These are phyloP conservation scores for Andrena chrysosceles DNA, from an alignment of 2,888 invertebrate genomes.

Conservation along the genomic window DNA sequence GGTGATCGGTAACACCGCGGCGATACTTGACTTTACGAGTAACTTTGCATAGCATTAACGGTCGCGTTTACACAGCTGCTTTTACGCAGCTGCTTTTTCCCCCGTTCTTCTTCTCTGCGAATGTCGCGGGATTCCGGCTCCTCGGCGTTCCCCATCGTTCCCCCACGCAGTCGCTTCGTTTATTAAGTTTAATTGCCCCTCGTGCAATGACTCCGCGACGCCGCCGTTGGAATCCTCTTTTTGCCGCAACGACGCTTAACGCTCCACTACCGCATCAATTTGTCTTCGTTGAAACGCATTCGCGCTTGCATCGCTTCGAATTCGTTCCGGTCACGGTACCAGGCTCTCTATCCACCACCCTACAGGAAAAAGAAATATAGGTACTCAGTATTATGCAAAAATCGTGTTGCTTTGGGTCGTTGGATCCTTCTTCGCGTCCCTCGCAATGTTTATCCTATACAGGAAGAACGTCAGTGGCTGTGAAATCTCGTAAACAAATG, in stretches of 20 bases:
- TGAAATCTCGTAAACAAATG: no score
- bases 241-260: not conserved
- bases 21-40: slow-evolving; percentile 58
- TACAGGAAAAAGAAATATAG: not conserved
- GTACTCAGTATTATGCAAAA: no score
- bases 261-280: not conserved
- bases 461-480: no score
- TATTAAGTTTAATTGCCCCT: slow-evolving; percentile 49
- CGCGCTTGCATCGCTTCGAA: not conserved
- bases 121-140: not conserved
- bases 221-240: not conserved
- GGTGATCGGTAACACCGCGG: slow-evolving; percentile 61
- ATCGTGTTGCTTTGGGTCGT: no score
- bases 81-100: not conserved
- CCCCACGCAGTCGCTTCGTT: slow-evolving; percentile 16
- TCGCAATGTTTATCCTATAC: no score
- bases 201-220: slow-evolving; percentile 38
- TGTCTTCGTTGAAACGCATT: slow-evolving; percentile 6
- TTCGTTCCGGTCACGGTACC: not conserved
- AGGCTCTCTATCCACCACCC: not conserved
- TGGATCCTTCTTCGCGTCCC: not conserved
- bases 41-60: slow-evolving; percentile 46
- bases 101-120: not conserved
- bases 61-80: slow-evolving; percentile 49
- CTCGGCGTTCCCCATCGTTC: not conserved